A percentile compares a stretch with the other conserved stretches of the same genome.
Evolutionary conservation across 2,888 invertebrate species (phyloP).

Genomic region (Oxycera nigricornis): DNA sequence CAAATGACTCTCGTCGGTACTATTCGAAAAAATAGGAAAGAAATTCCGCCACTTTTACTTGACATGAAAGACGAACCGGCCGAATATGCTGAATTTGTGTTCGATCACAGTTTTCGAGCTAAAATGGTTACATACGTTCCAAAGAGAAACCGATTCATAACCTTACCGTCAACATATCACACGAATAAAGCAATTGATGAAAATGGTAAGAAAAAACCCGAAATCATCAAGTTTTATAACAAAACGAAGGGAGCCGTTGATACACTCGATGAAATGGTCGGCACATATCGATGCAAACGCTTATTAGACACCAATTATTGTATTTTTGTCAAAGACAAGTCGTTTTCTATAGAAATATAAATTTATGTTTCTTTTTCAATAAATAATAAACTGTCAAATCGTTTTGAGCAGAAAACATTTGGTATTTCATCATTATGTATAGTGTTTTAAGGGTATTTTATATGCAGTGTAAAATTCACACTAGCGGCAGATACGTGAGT

Average conservation of each 20-base stretch:
- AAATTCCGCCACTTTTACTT: neutral
- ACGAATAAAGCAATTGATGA: neutral
- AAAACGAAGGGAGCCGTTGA: neutral
- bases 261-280: neutral
- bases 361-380: too few species aligned
- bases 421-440: too few species aligned
- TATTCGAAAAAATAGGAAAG: neutral
- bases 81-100: neutral
- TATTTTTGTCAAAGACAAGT: too few species aligned
- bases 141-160: conserved; percentile 2
- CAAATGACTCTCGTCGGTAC: neutral
- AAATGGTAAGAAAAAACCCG: neutral
- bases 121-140: neutral
- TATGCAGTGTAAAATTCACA: too few species aligned
- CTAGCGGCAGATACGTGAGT: too few species aligned
- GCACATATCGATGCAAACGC: neutral
- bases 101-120: neutral
- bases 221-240: conserved; percentile 6
- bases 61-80: neutral
- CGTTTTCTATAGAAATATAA: too few species aligned
- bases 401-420: too few species aligned
- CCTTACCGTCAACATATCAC: neutral
- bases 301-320: too few species aligned
- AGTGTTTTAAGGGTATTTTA: too few species aligned
- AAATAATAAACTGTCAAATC: too few species aligned